Conservation (phyloP, 2,797 vertebrate species). For the Capromys pilorides region DNA sequence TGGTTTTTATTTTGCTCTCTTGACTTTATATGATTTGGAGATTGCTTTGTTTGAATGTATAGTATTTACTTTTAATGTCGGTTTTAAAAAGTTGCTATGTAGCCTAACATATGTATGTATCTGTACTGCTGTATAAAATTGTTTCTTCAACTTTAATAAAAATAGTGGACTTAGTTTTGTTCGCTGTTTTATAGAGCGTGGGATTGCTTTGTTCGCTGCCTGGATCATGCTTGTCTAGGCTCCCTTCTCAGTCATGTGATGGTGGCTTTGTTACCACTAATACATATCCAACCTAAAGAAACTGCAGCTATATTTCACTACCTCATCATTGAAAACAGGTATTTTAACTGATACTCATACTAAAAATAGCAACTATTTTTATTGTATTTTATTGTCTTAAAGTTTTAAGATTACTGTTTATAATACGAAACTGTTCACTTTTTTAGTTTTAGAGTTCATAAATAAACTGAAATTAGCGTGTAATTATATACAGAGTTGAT, state of each 20-base stretch:
- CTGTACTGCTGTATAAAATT: neutral
- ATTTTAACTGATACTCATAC: slow-evolving; percentile 60
- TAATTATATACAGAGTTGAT: slow-evolving; percentile 14
- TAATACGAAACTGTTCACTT: slow-evolving; percentile 8
- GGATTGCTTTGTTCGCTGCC: slow-evolving; percentile 96
- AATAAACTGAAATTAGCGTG: slow-evolving; percentile 47
- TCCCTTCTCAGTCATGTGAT: slow-evolving; percentile 98
- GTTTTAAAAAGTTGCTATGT: slow-evolving; percentile 18
- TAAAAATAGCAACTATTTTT: slow-evolving; percentile 3
- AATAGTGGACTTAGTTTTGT: slow-evolving; percentile 33
- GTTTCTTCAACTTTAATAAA: slow-evolving; percentile 50
- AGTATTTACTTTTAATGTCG: neutral
- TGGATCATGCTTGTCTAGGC: slow-evolving; percentile 94
- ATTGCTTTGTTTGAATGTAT: neutral
- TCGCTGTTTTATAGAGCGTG: slow-evolving; percentile 89
- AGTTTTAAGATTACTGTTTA: slow-evolving; percentile 11
- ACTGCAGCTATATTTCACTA: slow-evolving; percentile 94
- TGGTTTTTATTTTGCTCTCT: neutral
- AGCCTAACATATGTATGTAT: neutral
- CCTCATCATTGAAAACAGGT: slow-evolving; percentile 98
- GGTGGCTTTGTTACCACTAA: slow-evolving; percentile 95
- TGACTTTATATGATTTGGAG: slow-evolving; percentile 35
- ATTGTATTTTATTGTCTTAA: slow-evolving; percentile 36
- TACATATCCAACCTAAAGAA: slow-evolving; percentile 94
- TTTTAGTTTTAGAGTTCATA: slow-evolving; percentile 23